Evolutionary conservation across 2,888 invertebrate genomes (phyloP), one percentile per base, ranked within the genome.

Genomic region (Chalcis sispes): DNA sequence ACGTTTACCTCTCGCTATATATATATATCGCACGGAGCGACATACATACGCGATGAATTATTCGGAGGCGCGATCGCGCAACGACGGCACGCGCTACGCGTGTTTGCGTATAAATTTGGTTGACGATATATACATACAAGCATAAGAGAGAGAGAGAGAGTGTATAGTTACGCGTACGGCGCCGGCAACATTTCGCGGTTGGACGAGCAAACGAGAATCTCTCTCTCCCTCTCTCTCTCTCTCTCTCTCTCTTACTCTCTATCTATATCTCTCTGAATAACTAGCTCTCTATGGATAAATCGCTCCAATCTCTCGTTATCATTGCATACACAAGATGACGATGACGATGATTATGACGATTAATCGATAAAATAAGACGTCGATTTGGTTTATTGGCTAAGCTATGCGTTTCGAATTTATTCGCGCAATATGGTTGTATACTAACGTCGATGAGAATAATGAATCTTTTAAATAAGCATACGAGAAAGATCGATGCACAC

Each of bases 81-180:
- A 23, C 54, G 32, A 20, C 32, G 20, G 32, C 20, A 58, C 10
- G 25, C 10, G 29, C 13, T 15, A 15, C 20, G 56, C 42, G 42
- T 64, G 46, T 72, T 65, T 46, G 62, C 52, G 54, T 66, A 42
- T 65, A 67, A 67, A 67, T 48, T 69, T 25, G 56, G 10, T 0
- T 29, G 46, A 7, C 23, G 32, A 23, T 46, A 42, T 18, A 10
- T 3, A 23, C n/a, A 36, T 10, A 36, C 36, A n/a, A 18, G 20
- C 32, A n/a, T n/a, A n/a, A n/a, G n/a, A n/a, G n/a, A n/a, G n/a
- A n/a, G n/a, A n/a, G n/a, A n/a, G n/a, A n/a, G n/a, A n/a, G n/a
- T n/a, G n/a, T n/a, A n/a, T n/a, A n/a, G n/a, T 4, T 4, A 20
- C 42, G 62, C 48, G 20, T 36, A 23, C 13, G 8, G 29, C n/a